Conservation (phyloP, 2,797 vertebrate species). For the Sebastes iracundus region DNA sequence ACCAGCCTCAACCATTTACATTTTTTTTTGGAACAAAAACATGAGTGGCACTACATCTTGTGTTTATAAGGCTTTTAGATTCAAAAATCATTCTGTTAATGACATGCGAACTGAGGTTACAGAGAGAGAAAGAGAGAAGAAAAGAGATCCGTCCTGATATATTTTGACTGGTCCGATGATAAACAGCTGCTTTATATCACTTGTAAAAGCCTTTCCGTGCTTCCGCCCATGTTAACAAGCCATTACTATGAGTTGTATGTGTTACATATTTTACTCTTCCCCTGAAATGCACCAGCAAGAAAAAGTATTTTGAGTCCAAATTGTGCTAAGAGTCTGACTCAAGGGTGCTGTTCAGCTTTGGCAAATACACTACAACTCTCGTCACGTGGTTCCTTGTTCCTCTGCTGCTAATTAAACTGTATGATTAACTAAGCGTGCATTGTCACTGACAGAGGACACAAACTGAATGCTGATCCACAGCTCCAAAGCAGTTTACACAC, state of each 20-base stretch:
- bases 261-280: slow-evolving; percentile 70
- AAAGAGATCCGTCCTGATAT: slow-evolving; percentile 84
- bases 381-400: background rate
- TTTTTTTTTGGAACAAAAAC: slow-evolving; percentile 52
- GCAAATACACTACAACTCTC: background rate
- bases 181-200: slow-evolving; percentile 90
- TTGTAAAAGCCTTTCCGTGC: slow-evolving; percentile 89
- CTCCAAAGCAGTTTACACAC: slow-evolving; percentile 27
- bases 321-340: background rate
- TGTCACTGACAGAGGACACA: slow-evolving; percentile 18
- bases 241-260: slow-evolving; percentile 87
- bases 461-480: slow-evolving; percentile 33
- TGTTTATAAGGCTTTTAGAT: slow-evolving; percentile 78
- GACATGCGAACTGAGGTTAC: slow-evolving; percentile 72
- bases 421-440: slow-evolving; percentile 41
- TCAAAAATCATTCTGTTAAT: slow-evolving; percentile 87
- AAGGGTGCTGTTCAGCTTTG: background rate
- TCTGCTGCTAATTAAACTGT: slow-evolving; percentile 42
- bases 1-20: background rate
- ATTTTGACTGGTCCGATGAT: slow-evolving; percentile 83
- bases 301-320: slow-evolving; percentile 13
- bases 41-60: background rate
- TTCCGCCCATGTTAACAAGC: slow-evolving; percentile 88
- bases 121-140: slow-evolving; percentile 35
- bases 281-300: slow-evolving; percentile 59